Percentiles rank a stretch among this genome's conserved stretches.
Conservation (phyloP, 92 coral and sea anemone genomes). For the Epizoanthus rinbou region DNA sequence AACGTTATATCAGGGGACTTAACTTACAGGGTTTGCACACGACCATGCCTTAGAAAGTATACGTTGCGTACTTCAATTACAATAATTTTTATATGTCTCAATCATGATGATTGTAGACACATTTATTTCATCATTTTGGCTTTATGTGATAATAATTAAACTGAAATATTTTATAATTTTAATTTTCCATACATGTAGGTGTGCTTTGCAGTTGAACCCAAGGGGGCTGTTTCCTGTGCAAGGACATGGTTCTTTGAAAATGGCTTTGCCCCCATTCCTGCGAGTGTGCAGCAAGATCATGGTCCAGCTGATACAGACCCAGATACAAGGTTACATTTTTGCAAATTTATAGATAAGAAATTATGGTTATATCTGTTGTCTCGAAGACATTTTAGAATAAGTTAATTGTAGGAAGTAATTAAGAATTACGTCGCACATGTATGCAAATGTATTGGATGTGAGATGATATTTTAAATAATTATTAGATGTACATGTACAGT, state of each 20-base stretch:
- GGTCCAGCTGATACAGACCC: constrained; percentile 9
- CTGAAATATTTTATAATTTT: not conserved
- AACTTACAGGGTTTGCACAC: no score
- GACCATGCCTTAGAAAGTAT: no score
- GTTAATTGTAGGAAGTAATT: no score
- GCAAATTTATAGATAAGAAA: not conserved
- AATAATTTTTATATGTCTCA: no score
- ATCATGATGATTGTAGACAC: not conserved
- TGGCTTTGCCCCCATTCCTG: constrained; percentile 68
- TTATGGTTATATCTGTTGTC: no score
- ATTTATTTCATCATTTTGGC: not conserved
- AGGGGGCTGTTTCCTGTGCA: constrained; percentile 68
- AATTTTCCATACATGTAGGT: constrained; percentile 43
- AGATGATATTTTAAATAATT: no score
- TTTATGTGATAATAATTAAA: not conserved
- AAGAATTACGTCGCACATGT: no score
- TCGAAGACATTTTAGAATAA: no score
- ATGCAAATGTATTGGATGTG: no score
- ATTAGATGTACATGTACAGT: no score
- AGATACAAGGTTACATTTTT: constrained; percentile 31
- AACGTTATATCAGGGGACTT: no score
- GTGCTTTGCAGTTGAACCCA: constrained; percentile 83
- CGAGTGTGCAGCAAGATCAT: not conserved
- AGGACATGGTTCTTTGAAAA: constrained; percentile 85
- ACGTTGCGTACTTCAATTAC: no score